Conservation (phyloP, 2,888 invertebrate genomes). For the Lasioglossum morio region DNA sequence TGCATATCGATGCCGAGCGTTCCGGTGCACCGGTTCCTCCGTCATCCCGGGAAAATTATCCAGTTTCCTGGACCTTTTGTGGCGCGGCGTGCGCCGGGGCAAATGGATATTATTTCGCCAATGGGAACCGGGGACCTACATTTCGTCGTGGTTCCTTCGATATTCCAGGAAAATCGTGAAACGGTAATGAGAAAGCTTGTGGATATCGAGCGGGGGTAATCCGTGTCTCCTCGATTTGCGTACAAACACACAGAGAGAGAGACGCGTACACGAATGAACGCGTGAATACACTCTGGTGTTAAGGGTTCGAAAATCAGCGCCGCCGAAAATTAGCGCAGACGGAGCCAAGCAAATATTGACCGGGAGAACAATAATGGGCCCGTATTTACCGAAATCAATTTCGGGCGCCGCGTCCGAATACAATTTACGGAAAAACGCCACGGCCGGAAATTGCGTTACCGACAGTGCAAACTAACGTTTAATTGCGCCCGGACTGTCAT, state of each 20-base stretch:
- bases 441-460: constrained; percentile 63
- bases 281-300: neutral
- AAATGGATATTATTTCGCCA: constrained; percentile 61
- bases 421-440: constrained; percentile 55
- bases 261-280: neutral
- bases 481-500: constrained; percentile 64
- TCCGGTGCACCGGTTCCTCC: constrained; percentile 31
- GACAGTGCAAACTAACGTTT: constrained; percentile 66
- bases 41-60: constrained; percentile 69
- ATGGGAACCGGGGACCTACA: constrained; percentile 64
- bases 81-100: constrained; percentile 59
- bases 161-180: constrained; percentile 3
- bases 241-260: neutral
- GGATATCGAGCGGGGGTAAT: neutral
- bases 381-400: constrained; percentile 53
- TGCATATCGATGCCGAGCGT: constrained; percentile 48
- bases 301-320: constrained; percentile 7
- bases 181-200: neutral
- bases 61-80: constrained; percentile 74
- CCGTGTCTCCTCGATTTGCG: neutral
- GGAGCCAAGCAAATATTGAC: constrained; percentile 43
- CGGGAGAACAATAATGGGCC: constrained; percentile 41
- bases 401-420: constrained; percentile 43
- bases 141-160: constrained; percentile 65
- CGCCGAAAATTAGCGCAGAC: constrained; percentile 17